Conservation (phyloP, 2,888 invertebrate species). For the Plagiodera versicolora region DNA sequence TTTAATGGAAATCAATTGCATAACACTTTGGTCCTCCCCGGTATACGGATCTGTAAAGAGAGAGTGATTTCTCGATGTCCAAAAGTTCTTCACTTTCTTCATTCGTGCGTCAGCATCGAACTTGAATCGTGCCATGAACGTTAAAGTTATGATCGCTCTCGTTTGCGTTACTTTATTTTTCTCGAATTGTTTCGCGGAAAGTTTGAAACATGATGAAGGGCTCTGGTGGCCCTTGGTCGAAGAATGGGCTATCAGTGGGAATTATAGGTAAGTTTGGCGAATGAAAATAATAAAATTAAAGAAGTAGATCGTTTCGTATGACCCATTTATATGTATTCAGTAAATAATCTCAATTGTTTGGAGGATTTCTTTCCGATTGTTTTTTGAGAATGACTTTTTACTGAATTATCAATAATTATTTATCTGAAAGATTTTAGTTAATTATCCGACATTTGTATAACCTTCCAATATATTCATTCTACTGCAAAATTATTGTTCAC, state of each 20-base stretch:
- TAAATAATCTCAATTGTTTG: too few species aligned
- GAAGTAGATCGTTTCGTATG: too few species aligned
- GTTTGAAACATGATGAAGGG: conserved; percentile 49
- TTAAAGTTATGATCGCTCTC: conserved; percentile 15
- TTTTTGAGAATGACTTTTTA: too few species aligned
- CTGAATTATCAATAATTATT: too few species aligned
- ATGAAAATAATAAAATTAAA: background rate
- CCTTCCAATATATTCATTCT: too few species aligned
- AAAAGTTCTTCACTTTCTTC: conserved; percentile 29
- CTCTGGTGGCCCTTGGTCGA: conserved; percentile 66
- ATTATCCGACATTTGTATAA: too few species aligned
- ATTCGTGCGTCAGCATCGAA: conserved; percentile 26
- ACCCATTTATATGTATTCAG: too few species aligned
- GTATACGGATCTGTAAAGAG: conserved; percentile 25
- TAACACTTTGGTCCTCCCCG: conserved; percentile 16
- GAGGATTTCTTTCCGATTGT: too few species aligned
- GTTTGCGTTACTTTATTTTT: conserved; percentile 24
- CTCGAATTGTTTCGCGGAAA: conserved; percentile 24
- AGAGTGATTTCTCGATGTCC: conserved; percentile 19
- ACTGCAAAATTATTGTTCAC: background rate
- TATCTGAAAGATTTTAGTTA: too few species aligned
- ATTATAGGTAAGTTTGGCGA: conserved; percentile 41
- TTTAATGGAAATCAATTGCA: background rate
- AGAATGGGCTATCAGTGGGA: conserved; percentile 60
- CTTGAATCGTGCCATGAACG: conserved; percentile 35